These are phyloP conservation scores for Barbus barbus DNA, from an alignment of 2,113 vertebrate species.

Conservation along the genomic window DNA sequence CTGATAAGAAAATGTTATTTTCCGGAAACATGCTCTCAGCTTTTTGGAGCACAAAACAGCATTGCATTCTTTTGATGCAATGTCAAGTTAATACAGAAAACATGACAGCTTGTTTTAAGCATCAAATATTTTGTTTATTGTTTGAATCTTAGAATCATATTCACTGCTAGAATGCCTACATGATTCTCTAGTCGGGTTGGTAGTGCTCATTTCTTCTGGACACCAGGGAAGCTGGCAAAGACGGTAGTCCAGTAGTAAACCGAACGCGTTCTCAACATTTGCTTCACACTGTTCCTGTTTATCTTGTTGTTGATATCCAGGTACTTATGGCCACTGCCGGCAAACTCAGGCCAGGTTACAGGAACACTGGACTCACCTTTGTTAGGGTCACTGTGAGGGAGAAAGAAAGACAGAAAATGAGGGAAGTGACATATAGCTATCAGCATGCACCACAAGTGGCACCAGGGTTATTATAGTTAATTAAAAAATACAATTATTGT, in stretches of 20 bases:
- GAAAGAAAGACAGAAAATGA: too few species aligned
- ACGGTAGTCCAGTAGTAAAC: constrained; percentile 79
- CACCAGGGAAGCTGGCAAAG: constrained; percentile 59
- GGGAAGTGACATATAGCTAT: too few species aligned
- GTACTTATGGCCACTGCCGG: constrained; percentile 52
- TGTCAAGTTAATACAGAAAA: not conserved
- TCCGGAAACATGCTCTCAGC: too few species aligned
- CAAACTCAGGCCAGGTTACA: constrained; percentile 78
- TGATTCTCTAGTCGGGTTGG: not conserved
- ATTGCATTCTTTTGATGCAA: too few species aligned
- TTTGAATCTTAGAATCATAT: not conserved
- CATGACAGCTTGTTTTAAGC: not conserved
- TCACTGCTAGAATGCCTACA: not conserved
- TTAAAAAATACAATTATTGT: too few species aligned
- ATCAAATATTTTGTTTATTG: constrained; percentile 17
- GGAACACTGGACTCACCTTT: constrained; percentile 75
- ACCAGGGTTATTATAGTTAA: too few species aligned
- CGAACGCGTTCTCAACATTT: constrained; percentile 66
- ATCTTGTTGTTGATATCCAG: constrained; percentile 81
- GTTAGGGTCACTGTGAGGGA: constrained; percentile 76
- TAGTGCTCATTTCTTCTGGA: not conserved
- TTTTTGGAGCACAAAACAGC: too few species aligned
- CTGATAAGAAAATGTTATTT: too few species aligned
- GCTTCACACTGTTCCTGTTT: constrained; percentile 64
- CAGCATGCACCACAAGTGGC: too few species aligned